These are phyloP conservation scores for Volucella inflata DNA, from an alignment of 2,888 invertebrate species.

Conservation along the genomic window DNA sequence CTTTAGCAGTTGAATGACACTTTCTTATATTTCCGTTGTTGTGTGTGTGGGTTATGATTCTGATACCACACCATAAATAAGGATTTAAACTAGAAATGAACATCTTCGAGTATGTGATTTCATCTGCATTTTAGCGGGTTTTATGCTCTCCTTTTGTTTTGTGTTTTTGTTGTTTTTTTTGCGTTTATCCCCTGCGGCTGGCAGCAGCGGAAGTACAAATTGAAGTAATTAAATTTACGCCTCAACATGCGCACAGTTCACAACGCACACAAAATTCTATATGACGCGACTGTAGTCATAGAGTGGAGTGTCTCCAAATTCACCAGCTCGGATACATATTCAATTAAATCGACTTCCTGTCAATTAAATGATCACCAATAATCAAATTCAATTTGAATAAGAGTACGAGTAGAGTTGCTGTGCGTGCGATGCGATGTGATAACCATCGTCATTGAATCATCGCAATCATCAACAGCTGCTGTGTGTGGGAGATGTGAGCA, in stretches of 20 bases:
- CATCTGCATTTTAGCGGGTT: constrained; percentile 5
- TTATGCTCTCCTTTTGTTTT: not conserved
- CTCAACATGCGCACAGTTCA: constrained; percentile 18
- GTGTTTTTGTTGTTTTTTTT: constrained; percentile 1
- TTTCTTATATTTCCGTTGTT: constrained; percentile 55
- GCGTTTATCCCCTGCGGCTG: constrained; percentile 5
- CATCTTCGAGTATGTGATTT: constrained; percentile 14
- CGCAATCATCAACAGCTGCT: constrained; percentile 73
- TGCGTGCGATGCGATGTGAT: constrained; percentile 59
- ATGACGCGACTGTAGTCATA: not conserved
- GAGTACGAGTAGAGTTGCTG: constrained; percentile 11
- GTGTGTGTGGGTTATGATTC: constrained; percentile 25
- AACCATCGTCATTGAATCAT: constrained; percentile 71
- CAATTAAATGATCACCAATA: constrained; percentile 76
- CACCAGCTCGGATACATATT: constrained; percentile 60
- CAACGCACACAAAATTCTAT: not conserved
- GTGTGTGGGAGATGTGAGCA: constrained; percentile 19
- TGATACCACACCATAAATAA: constrained; percentile 1
- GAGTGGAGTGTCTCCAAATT: constrained; percentile 40
- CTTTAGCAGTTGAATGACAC: constrained; percentile 72
- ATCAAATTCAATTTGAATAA: constrained; percentile 75
- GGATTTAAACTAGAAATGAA: constrained; percentile 9
- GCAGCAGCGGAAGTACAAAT: constrained; percentile 50
- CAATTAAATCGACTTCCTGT: constrained; percentile 75
- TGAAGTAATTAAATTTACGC: constrained; percentile 67